These are phyloP conservation scores for Nansenia antarctica DNA, from an alignment of 2,113 vertebrate species.

Conservation along the genomic window DNA sequence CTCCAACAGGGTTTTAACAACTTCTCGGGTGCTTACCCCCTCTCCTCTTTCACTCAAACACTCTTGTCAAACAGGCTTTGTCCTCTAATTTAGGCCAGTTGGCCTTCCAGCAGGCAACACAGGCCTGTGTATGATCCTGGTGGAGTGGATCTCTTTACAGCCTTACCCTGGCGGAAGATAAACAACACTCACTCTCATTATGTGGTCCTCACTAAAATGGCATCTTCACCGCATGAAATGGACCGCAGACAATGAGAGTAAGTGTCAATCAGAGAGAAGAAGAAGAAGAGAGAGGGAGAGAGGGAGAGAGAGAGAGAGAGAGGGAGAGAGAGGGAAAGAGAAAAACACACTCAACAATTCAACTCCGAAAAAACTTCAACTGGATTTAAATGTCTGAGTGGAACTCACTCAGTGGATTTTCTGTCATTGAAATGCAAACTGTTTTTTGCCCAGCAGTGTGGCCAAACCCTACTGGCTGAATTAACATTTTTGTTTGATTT, in stretches of 20 bases:
- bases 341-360: constrained; percentile 36
- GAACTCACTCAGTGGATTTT: constrained; percentile 56
- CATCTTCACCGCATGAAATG: constrained; percentile 46
- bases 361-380: constrained; percentile 60
- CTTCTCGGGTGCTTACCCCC: too few species aligned
- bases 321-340: constrained; percentile 31
- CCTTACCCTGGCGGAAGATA: constrained; percentile 36
- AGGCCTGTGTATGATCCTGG: background rate
- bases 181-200: constrained; percentile 38
- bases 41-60: too few species aligned
- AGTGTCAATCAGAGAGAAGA: constrained; percentile 52
- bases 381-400: constrained; percentile 72
- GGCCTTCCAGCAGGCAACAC: background rate
- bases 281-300: too few species aligned
- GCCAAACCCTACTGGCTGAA: constrained; percentile 44
- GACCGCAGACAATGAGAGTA: constrained; percentile 44
- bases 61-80: too few species aligned
- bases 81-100: too few species aligned
- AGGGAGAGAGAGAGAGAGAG: constrained; percentile 22
- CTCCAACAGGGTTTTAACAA: too few species aligned
- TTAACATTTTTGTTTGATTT: constrained; percentile 67
- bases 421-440: constrained; percentile 71
- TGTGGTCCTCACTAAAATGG: constrained; percentile 40
- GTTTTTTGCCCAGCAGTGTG: constrained; percentile 39
- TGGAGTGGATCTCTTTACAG: constrained; percentile 17